Percentiles rank a stretch among this genome's conserved stretches.
Evolutionary conservation across 2,113 vertebrate genomes (phyloP).

Genomic region (Eretmodus cyanostictus): DNA sequence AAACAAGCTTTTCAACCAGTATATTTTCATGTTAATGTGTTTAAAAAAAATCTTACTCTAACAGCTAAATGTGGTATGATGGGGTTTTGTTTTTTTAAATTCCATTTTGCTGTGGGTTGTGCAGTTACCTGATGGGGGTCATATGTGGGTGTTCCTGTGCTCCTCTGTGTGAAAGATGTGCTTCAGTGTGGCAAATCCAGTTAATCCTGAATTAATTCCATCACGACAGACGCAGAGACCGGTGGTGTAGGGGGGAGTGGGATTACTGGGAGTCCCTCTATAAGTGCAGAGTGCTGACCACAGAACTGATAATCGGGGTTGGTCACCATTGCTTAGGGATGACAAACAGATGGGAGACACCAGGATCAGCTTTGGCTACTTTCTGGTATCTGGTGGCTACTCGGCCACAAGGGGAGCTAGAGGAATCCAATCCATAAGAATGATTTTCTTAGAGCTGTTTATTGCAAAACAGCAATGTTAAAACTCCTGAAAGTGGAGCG

Average conservation of each 20-base stretch:
- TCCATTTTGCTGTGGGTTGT: not conserved
- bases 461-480: not conserved
- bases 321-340: not conserved
- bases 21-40: not conserved
- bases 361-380: not conserved
- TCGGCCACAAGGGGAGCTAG: not conserved
- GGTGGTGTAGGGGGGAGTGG: not conserved
- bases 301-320: not conserved
- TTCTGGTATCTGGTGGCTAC: not conserved
- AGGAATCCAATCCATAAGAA: not conserved
- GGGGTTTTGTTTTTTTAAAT: not conserved
- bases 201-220: constrained; percentile 29
- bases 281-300: not conserved
- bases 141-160: not conserved
- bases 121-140: not conserved
- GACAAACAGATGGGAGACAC: not conserved
- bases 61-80: not conserved
- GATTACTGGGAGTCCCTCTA: constrained; percentile 1
- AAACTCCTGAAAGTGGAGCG: not conserved
- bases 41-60: not conserved
- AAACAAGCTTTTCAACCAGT: not conserved
- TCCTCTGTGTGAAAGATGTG: not conserved
- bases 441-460: not conserved
- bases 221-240: not conserved
- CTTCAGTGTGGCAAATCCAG: constrained; percentile 12